These are phyloP conservation scores for Anisognathus igniventris DNA, from an alignment of 2,797 vertebrate genomes.

Conservation along the genomic window DNA sequence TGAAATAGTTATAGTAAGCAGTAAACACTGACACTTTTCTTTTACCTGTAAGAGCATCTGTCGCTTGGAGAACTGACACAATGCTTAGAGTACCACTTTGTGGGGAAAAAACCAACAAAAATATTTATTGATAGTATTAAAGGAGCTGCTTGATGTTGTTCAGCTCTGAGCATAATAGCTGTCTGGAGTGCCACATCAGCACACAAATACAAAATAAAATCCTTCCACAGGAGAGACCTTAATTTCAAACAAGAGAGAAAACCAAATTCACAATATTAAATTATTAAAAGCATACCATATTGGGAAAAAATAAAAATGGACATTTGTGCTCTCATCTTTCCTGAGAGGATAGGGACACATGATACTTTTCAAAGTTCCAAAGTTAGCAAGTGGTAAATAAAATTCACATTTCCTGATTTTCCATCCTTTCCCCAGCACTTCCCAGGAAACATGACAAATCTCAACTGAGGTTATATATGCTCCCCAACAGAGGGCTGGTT, in stretches of 20 bases:
- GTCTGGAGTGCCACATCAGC: constrained; percentile 22
- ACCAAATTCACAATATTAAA: not conserved
- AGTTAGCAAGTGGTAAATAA: not conserved
- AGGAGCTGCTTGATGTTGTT: not conserved
- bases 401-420: not conserved
- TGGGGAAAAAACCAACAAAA: not conserved
- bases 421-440: not conserved
- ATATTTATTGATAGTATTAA: constrained; percentile 39
- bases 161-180: constrained; percentile 22
- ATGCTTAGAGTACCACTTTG: not conserved
- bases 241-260: not conserved
- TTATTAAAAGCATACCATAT: not conserved
- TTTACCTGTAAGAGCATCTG: not conserved
- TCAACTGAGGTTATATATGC: not conserved
- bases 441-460: not conserved
- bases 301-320: not conserved
- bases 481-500: not conserved
- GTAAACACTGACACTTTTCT: constrained; percentile 29
- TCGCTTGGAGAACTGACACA: not conserved
- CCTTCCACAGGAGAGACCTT: not conserved
- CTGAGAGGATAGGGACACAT: not conserved
- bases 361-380: not conserved
- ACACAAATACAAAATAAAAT: constrained; percentile 11
- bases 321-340: not conserved
- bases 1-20: not conserved